phyloP scores from a whole-genome alignment of 2,797 vertebrate genomes.

The Hozukius guyotensis region DNA sequence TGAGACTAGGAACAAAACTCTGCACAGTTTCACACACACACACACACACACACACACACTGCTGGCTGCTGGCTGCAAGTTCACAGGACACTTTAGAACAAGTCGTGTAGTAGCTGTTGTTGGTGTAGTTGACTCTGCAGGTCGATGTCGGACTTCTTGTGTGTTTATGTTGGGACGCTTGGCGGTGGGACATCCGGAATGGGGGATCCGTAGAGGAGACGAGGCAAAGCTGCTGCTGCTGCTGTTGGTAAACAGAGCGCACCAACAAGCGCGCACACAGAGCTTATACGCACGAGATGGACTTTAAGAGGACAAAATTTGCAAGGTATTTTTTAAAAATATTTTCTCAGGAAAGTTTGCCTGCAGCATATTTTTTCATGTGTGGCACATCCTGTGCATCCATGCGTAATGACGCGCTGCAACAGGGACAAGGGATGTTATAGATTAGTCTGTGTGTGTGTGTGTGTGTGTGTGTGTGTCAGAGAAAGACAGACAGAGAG shows the following conservation, averaged over 20 bases:
- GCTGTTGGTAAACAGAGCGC: slow-evolving; percentile 43
- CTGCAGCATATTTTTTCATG: background rate
- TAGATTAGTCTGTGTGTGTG: slow-evolving; percentile 48
- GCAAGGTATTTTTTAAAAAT: slow-evolving; percentile 83
- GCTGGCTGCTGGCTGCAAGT: background rate
- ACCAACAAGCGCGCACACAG: slow-evolving; percentile 13
- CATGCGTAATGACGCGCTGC: slow-evolving; percentile 60
- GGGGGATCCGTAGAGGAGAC: slow-evolving; percentile 49
- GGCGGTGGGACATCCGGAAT: slow-evolving; percentile 77
- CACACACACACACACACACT: background rate
- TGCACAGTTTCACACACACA: background rate
- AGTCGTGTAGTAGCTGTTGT: background rate
- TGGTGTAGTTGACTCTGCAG: background rate
- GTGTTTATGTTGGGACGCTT: slow-evolving; percentile 48
- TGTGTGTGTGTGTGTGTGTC: slow-evolving; percentile 3
- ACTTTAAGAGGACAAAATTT: slow-evolving; percentile 85
- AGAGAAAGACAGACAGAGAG: background rate
- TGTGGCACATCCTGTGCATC: slow-evolving; percentile 36
- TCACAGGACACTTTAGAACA: background rate
- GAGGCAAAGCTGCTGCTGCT: slow-evolving; percentile 4
- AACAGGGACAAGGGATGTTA: slow-evolving; percentile 47
- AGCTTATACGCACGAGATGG: slow-evolving; percentile 68
- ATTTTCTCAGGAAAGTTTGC: background rate
- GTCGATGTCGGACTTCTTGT: slow-evolving; percentile 38
- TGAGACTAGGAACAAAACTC: slow-evolving; percentile 49